Evolutionary conservation across 2,888 invertebrate species (phyloP).

Genomic region (Plemyria rubiginata): DNA sequence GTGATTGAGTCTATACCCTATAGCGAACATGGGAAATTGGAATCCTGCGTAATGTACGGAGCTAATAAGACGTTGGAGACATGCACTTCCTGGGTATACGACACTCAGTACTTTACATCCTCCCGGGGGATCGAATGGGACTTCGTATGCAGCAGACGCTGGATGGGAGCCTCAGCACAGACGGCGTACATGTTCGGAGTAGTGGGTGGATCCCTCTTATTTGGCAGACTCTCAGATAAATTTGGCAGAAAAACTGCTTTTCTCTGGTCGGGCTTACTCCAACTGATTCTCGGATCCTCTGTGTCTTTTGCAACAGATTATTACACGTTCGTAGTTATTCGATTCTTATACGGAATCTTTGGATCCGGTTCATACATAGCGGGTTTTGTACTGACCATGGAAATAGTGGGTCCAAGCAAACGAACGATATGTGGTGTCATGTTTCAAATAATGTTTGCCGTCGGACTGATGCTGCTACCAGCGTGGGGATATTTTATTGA

Average conservation of each 20-base stretch:
- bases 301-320: slow-evolving; percentile 92
- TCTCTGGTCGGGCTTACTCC: slow-evolving; percentile 90
- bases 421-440: slow-evolving; percentile 92
- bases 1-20: slow-evolving; percentile 85
- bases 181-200: slow-evolving; percentile 93
- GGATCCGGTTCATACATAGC: slow-evolving; percentile 91
- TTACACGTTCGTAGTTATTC: slow-evolving; percentile 87
- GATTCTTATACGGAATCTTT: slow-evolving; percentile 92
- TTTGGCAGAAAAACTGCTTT: slow-evolving; percentile 92
- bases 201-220: slow-evolving; percentile 90
- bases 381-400: slow-evolving; percentile 91
- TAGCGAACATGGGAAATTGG: slow-evolving; percentile 83
- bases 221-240: slow-evolving; percentile 92
- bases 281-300: slow-evolving; percentile 88
- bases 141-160: slow-evolving; percentile 91
- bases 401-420: slow-evolving; percentile 91
- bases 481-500: slow-evolving; percentile 92
- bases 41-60: slow-evolving; percentile 86
- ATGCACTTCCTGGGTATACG: slow-evolving; percentile 88
- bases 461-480: slow-evolving; percentile 92
- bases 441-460: slow-evolving; percentile 92
- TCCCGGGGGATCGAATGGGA: slow-evolving; percentile 93
- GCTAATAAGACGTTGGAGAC: slow-evolving; percentile 64
- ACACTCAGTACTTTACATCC: slow-evolving; percentile 88
- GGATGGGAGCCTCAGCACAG: slow-evolving; percentile 93